Percentiles rank a stretch among this genome's conserved stretches.
These are phyloP conservation scores for Remorina albescens DNA, from an alignment of 2,797 vertebrate genomes.

Conservation along the genomic window DNA sequence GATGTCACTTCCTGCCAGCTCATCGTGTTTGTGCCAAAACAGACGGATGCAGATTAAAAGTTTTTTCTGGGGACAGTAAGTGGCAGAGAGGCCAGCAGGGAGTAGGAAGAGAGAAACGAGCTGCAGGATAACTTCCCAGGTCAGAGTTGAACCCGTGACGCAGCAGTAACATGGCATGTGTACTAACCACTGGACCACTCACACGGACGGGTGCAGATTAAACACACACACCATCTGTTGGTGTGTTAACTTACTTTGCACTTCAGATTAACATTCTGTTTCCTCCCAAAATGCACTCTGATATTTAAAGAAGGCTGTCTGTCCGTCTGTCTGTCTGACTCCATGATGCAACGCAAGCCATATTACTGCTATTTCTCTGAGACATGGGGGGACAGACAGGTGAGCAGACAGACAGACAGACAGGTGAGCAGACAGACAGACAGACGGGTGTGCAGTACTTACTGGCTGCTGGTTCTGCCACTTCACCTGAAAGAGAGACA, in stretches of 20 bases:
- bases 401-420: neutral
- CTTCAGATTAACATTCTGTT: slow-evolving; percentile 8
- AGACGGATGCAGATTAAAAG: too few relatives aligned
- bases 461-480: slow-evolving; percentile 87
- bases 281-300: slow-evolving; percentile 11
- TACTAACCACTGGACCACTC: too few relatives aligned
- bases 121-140: too few relatives aligned
- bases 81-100: too few relatives aligned
- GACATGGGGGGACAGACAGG: neutral
- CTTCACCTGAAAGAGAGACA: slow-evolving; percentile 86
- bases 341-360: slow-evolving; percentile 43
- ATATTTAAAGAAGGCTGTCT: neutral
- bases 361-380: neutral
- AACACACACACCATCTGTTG: slow-evolving; percentile 40
- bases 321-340: neutral
- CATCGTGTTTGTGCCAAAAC: too few relatives aligned
- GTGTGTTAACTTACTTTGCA: neutral
- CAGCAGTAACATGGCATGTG: too few relatives aligned
- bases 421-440: slow-evolving; percentile 1
- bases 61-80: too few relatives aligned
- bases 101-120: too few relatives aligned
- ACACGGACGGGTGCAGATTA: slow-evolving; percentile 40
- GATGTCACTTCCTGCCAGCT: too few relatives aligned
- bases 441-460: slow-evolving; percentile 76
- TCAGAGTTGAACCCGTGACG: too few relatives aligned